Percentiles rank a stretch among this genome's conserved stretches.
These are phyloP conservation scores for Sebastolobus alascanus DNA, from an alignment of 2,797 vertebrate genomes.

Conservation along the genomic window DNA sequence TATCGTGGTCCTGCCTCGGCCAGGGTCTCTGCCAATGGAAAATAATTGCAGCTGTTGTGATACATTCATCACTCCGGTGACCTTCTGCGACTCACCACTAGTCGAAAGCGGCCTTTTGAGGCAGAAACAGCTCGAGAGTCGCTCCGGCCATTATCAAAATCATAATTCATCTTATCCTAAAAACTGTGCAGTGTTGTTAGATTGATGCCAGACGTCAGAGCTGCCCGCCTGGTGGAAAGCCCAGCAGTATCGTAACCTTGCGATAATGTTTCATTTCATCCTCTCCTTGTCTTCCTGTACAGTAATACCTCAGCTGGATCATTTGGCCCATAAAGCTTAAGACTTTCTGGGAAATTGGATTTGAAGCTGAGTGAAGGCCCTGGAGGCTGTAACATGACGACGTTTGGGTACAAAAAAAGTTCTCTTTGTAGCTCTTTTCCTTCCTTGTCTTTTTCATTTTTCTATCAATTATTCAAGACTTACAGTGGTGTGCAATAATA, in stretches of 20 bases:
- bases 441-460: constrained; percentile 8
- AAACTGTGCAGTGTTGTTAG: constrained; percentile 50
- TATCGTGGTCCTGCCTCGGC: constrained; percentile 75
- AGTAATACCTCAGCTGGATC: constrained; percentile 73
- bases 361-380: constrained; percentile 73
- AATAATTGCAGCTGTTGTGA: constrained; percentile 48
- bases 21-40: constrained; percentile 84
- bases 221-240: constrained; percentile 52
- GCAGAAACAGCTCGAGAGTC: constrained; percentile 50
- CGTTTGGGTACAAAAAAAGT: constrained; percentile 44
- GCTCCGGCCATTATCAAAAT: constrained; percentile 70
- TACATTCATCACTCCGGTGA: constrained; percentile 57
- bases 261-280: constrained; percentile 78
- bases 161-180: constrained; percentile 71
- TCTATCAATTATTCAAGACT: constrained; percentile 72
- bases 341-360: constrained; percentile 83
- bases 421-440: constrained; percentile 41
- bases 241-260: constrained; percentile 70
- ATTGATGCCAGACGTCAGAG: constrained; percentile 64
- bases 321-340: constrained; percentile 81
- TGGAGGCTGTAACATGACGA: constrained; percentile 60
- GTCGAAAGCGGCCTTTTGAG: constrained; percentile 44
- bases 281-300: constrained; percentile 69
- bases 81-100: constrained; percentile 47
- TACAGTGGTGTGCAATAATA: constrained; percentile 45